A percentile compares a stretch with the other conserved stretches of the same genome.
phyloP scores from a whole-genome alignment of 92 coral and sea anemone species.

The Muricea muricata region DNA sequence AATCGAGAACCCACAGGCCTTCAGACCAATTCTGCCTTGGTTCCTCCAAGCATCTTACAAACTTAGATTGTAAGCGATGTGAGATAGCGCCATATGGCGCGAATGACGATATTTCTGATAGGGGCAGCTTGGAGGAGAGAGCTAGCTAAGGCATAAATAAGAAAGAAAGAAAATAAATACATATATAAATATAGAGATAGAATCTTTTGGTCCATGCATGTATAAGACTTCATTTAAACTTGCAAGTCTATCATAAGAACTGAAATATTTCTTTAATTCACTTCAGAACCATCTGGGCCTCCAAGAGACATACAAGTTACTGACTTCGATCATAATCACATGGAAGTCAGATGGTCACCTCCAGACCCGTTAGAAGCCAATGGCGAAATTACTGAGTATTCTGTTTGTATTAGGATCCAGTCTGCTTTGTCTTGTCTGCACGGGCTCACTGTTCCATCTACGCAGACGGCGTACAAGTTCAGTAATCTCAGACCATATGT shows the following conservation, averaged over 20 bases:
- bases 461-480: conserved; percentile 13
- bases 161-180: no score
- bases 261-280: not conserved
- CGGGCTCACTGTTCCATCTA: not conserved
- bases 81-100: no score
- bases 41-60: no score
- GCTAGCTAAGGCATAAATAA: no score
- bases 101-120: no score
- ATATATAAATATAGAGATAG: no score
- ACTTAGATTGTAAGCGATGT: no score
- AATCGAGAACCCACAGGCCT: no score
- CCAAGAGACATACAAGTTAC: conserved; percentile 1
- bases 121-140: no score
- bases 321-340: not conserved
- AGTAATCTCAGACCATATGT: conserved; percentile 10
- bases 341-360: not conserved
- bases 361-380: conserved; percentile 6
- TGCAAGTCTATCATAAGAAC: not conserved
- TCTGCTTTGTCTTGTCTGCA: not conserved
- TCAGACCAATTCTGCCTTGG: no score
- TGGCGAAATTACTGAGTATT: not conserved
- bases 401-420: not conserved
- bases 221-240: no score
- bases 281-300: conserved; percentile 14
- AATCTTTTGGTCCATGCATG: no score